Evolutionary conservation across 2,113 vertebrate genomes (phyloP), one percentile per base, ranked within the genome.

Genomic region (Myotis brandtii): DNA sequence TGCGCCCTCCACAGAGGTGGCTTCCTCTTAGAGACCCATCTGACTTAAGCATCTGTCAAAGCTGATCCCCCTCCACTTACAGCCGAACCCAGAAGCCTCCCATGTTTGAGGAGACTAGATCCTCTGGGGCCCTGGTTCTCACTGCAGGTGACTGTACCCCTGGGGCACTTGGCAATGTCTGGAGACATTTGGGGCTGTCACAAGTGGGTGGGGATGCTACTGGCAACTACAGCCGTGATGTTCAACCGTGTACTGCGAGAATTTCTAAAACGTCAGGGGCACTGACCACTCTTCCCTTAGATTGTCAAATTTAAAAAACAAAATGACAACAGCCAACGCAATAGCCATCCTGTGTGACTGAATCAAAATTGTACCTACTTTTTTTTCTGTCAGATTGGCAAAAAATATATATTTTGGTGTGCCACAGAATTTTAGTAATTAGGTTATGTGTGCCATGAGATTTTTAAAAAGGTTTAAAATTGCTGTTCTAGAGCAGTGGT

Each of bases 41-140:
- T 37, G 14, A 67, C 16, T 6, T 25, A 70, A 82, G 50, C 72
- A 6, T 32, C 69, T 89, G 77, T 40, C 50, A 17, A 11, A 34
- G 43, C 32, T n/a, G 34, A 18, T 17, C 43, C 46, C 52, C 9
- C 0, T 5, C 18, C 40, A 0, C 1, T 66, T 40, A n/a, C 12
- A 76, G 46, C 82, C 94, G 66, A 64, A 12, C 54, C 54, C 75
- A 30, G 72, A 40, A 37, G 32, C 50, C 25, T 48, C n/a, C 70
- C 2, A 0, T 27, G 27, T 34, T 9, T n/a, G 64, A 76, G 20
- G 59, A 82, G 7, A 67, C 25, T 3, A 12, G 76, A 32, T 37
- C 9, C 37, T 62, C 80, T 70, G 25, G 50, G 37, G 34, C 37
- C 34, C 12, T n/a, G 37, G 12, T 62, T 37, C 67, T 54, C 46